phyloP scores from a whole-genome alignment of 2,888 invertebrate species.

The Endotricha flammealis region DNA sequence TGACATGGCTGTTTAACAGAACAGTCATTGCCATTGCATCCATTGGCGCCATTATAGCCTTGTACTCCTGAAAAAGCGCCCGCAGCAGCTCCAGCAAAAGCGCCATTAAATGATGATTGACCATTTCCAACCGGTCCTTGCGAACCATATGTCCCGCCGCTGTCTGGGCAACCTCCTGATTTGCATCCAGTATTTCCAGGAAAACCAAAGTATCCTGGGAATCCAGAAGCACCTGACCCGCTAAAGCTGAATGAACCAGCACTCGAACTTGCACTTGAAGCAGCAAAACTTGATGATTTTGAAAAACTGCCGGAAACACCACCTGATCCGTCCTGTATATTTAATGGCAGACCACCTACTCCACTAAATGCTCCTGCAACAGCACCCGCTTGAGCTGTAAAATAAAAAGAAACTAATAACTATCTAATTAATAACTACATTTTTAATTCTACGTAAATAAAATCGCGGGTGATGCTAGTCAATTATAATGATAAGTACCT shows the following conservation, averaged over 20 bases:
- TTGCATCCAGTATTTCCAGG: slow-evolving; percentile 17
- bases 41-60: slow-evolving; percentile 14
- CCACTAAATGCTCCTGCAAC: slow-evolving; percentile 43
- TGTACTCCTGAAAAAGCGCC: slow-evolving; percentile 22
- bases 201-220: slow-evolving; percentile 9
- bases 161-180: slow-evolving; percentile 22
- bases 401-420: slow-evolving; percentile 14
- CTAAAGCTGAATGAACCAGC: slow-evolving; percentile 57
- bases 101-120: slow-evolving; percentile 17
- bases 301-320: slow-evolving; percentile 63
- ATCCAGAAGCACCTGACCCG: slow-evolving; percentile 32
- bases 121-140: slow-evolving; percentile 12
- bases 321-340: slow-evolving; percentile 41
- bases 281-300: slow-evolving; percentile 60
- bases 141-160: slow-evolving; percentile 9
- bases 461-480: too few relatives aligned
- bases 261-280: slow-evolving; percentile 63
- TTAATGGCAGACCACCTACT: slow-evolving; percentile 34
- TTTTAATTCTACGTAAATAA: background rate
- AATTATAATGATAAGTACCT: too few relatives aligned
- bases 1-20: slow-evolving; percentile 29
- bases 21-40: slow-evolving; percentile 27
- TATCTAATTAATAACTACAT: too few relatives aligned
- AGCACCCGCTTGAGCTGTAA: slow-evolving; percentile 50
- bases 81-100: slow-evolving; percentile 24